Base-by-base conservation (phyloP, 2,888 invertebrate species). In the Drosophila atripex region DNA sequence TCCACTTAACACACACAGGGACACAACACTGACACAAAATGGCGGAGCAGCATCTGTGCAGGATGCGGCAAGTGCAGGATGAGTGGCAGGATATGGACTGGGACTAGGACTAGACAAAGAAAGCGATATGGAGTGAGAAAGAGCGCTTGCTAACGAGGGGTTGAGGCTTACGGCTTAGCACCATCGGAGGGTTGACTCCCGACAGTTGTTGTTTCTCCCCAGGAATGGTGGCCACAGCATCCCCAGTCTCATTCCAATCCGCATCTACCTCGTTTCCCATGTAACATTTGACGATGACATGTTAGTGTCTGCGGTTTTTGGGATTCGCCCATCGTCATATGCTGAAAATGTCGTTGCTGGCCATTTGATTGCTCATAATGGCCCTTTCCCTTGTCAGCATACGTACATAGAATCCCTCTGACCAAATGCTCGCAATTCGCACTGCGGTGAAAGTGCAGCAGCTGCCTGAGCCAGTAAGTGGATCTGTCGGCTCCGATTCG, bases 111-210 rank as follows among this genome's bases (percentile, higher is more conserved):
- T 35, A 35, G 35, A 35, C 35, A 35, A 35, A 65, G 58, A 71
- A 75, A 58, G 16, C 21, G 18, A 21, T 39, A 53, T 14, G 12
- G n/a, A 14, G 35, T n/a, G 14, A 35, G 14, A 35, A 14, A 6
- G 7, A 35, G 14, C 6, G 7, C 6, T 21, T 73, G 87, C 89
- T 88, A 88, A 88, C 88, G 83, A 88, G 86, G 89, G 85, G 80
- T 80, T 88, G 86, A 82, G 73, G 64, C 70, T 56, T 64, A 71
- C 35, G 32, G 38, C 47, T 45, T 49, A 21, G 18, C 64, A 47
- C 46, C 45, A 23, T 30, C 60, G 53, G 65, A 45, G 72, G 76
- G 65, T 68, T 70, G 55, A 30, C 59, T 58, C 59, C 57, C 64
- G 59, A 61, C 68, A 66, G 64, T 55, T 59, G 46, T 18, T 18